Evolutionary conservation across 2,888 invertebrate genomes (phyloP), one percentile per base, ranked within the genome.

Genomic region (Ormyrus labotus): DNA sequence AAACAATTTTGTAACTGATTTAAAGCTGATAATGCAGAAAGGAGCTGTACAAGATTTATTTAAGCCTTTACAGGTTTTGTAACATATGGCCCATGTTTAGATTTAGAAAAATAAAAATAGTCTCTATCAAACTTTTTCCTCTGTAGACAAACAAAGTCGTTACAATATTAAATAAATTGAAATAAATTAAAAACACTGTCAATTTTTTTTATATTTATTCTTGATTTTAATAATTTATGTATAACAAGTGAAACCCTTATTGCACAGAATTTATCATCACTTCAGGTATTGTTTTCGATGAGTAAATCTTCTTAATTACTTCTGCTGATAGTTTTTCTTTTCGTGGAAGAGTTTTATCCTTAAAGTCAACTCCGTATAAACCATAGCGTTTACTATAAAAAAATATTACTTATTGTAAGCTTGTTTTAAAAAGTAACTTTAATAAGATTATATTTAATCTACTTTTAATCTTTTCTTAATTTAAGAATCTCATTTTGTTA

Each of bases 301-400:
- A 90, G 61, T 93, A 92, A 47, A 94, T 91, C 75, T 92, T 89
- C 83, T 92, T 93, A 87, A 93, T 93, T 81, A 93, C 91, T 78
- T 90, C 88, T 0, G 93, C 92, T 0, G 96, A 96, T 64, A 92
- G 92, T 88, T 95, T 94, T 0, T 94, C 92, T 0, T 92, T 93
- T 83, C 95, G 92, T 0, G 92, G 92, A 77, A 93, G 92, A 0
- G 92, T 90, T 0, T 92, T 91, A 84, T 93, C 93, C 1, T 89
- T 89, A 86, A 94, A 94, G 87, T 96, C 93, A 0, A 96, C 94
- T 83, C 93, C 91, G 85, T 94, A 95, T 0, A 96, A 85, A 6
- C 96, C 96, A 89, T 94, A 96, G 87, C 92, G 84, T 51, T 51
- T 69, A 6, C 85, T 85, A 73, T 65, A 68, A 77, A 64, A 57